Evolutionary conservation across 2,797 vertebrate genomes (phyloP).

Genomic region (Crenuchus spilurus): DNA sequence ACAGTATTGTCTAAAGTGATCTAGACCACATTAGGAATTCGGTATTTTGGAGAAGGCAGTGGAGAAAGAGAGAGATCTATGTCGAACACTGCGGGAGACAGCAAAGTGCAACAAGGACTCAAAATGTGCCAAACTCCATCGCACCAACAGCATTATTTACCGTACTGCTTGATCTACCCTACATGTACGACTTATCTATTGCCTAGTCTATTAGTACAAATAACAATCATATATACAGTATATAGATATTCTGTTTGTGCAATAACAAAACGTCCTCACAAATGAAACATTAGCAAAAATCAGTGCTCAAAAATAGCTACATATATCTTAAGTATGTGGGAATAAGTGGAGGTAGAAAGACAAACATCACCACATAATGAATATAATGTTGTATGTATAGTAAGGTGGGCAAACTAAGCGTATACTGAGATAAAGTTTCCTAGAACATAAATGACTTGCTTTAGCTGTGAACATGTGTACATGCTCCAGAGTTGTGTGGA

Average conservation of each 20-base stretch:
- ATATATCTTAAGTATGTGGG: conserved; percentile 46
- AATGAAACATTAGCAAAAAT: conserved; percentile 46
- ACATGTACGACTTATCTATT: conserved; percentile 22
- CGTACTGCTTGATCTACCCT: conserved; percentile 35
- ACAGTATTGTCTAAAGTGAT: conserved; percentile 55
- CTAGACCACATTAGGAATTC: conserved; percentile 12
- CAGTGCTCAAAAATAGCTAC: conserved; percentile 55
- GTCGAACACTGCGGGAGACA: conserved; percentile 25
- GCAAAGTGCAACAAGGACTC: conserved; percentile 46
- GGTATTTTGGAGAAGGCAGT: conserved; percentile 46
- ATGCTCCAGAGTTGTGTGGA: not conserved
- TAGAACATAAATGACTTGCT: not conserved
- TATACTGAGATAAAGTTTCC: conserved; percentile 14
- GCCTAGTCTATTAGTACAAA: conserved; percentile 41
- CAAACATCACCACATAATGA: conserved; percentile 40
- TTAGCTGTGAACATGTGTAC: conserved; percentile 19
- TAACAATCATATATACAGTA: conserved; percentile 34
- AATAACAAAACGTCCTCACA: conserved; percentile 38
- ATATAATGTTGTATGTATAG: conserved; percentile 5
- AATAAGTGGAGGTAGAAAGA: conserved; percentile 54
- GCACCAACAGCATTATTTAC: conserved; percentile 43
- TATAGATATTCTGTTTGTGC: conserved; percentile 35
- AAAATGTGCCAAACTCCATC: conserved; percentile 14
- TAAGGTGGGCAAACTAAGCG: conserved; percentile 17
- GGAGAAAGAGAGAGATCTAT: conserved; percentile 27